phyloP scores from a whole-genome alignment of 2,797 vertebrate genomes.

The Prunella strophiata region DNA sequence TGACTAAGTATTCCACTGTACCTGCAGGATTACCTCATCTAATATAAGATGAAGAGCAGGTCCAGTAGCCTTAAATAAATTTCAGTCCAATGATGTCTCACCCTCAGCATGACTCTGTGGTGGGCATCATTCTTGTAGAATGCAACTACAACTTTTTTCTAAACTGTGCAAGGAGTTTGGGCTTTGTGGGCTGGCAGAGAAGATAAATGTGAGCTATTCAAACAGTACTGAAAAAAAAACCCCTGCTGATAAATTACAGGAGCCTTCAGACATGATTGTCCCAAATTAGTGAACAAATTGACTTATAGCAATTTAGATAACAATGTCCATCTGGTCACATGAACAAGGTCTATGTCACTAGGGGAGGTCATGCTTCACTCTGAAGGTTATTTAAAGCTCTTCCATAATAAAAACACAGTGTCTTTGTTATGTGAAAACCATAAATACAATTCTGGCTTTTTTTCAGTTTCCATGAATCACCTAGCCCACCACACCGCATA shows the following conservation, averaged over 20 bases:
- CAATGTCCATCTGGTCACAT: not conserved
- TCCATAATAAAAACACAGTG: not conserved
- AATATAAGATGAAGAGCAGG: not conserved
- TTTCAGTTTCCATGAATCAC: not conserved
- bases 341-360: not conserved
- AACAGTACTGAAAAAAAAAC: not conserved
- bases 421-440: not conserved
- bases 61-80: not conserved
- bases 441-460: not conserved
- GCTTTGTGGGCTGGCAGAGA: not conserved
- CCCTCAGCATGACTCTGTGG: not conserved
- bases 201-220: not conserved
- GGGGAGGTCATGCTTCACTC: not conserved
- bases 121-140: not conserved
- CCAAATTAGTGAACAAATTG: slow-evolving; percentile 17
- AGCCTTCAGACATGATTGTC: not conserved
- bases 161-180: not conserved
- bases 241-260: not conserved
- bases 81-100: not conserved
- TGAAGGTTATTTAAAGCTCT: not conserved
- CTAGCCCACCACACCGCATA: not conserved
- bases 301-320: not conserved
- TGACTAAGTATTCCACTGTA: not conserved
- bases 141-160: not conserved
- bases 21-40: not conserved